phyloP scores from a whole-genome alignment of 2,113 vertebrate genomes.

The Aptenodytes forsteri region DNA sequence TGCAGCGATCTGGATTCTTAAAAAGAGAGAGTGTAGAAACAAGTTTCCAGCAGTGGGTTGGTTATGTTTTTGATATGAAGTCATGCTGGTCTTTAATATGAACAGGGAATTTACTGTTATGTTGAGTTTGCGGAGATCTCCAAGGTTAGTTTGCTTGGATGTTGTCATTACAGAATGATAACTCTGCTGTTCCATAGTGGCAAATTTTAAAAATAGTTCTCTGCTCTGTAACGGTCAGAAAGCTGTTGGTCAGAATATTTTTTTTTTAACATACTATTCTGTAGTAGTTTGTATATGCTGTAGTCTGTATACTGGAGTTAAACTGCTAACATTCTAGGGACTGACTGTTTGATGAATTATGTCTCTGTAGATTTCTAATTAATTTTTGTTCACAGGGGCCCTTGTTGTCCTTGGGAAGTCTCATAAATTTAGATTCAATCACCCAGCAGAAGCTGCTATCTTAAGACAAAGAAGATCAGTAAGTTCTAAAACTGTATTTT shows the following conservation, averaged over 20 bases:
- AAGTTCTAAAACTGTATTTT: slow-evolving; percentile 51
- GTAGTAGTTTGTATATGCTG: background rate
- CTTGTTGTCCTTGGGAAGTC: slow-evolving; percentile 88
- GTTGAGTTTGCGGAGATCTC: background rate
- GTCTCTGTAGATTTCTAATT: background rate
- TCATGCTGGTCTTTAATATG: background rate
- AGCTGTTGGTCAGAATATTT: background rate
- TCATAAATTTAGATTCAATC: slow-evolving; percentile 94
- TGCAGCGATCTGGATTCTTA: background rate
- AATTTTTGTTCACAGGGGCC: slow-evolving; percentile 74
- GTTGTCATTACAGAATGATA: background rate
- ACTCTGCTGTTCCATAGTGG: background rate
- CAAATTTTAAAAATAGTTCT: background rate
- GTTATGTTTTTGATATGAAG: background rate
- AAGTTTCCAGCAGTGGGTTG: background rate
- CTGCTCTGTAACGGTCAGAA: background rate
- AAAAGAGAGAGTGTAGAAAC: background rate
- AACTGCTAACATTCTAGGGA: background rate
- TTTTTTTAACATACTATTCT: background rate
- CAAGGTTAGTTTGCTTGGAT: background rate
- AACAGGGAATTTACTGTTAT: background rate
- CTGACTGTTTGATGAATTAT: background rate
- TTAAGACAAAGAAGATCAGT: slow-evolving; percentile 88
- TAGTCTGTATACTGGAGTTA: background rate
- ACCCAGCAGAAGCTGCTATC: slow-evolving; percentile 91